Conservation (phyloP, 2,797 vertebrate genomes). For the Dermochelys coriacea region DNA sequence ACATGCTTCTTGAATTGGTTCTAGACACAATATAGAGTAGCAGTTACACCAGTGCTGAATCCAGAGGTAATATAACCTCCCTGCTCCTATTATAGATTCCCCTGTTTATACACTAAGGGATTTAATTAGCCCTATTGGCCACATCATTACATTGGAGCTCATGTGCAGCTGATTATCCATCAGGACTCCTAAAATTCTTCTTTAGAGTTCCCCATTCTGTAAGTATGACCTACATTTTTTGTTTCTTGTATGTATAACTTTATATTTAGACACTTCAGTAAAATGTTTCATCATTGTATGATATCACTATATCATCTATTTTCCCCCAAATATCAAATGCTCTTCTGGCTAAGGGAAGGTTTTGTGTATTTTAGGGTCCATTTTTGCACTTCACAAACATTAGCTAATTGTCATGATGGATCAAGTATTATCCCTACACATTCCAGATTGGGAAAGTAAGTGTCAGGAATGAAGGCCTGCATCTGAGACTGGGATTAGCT, state of each 20-base stretch:
- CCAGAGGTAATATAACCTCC: background rate
- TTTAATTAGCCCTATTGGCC: background rate
- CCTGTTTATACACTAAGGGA: background rate
- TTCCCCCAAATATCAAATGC: background rate
- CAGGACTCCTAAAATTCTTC: background rate
- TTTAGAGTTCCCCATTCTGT: background rate
- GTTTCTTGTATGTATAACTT: background rate
- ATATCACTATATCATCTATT: too few species aligned
- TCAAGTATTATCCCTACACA: background rate
- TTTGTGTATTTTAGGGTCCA: constrained; percentile 23
- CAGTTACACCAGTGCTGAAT: background rate
- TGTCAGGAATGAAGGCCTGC: background rate
- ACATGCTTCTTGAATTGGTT: background rate
- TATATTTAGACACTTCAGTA: background rate
- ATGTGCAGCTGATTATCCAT: background rate
- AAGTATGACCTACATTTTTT: background rate
- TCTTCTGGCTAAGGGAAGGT: constrained; percentile 45
- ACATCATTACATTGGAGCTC: background rate
- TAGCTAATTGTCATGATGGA: constrained; percentile 62
- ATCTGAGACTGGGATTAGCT: background rate
- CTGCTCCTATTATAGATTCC: background rate
- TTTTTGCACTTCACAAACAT: constrained; percentile 61
- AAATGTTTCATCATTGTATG: too few species aligned
- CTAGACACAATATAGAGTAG: background rate
- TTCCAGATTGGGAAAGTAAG: background rate